Conservation (phyloP, 2,113 vertebrate species). For the Tinamus guttatus region DNA sequence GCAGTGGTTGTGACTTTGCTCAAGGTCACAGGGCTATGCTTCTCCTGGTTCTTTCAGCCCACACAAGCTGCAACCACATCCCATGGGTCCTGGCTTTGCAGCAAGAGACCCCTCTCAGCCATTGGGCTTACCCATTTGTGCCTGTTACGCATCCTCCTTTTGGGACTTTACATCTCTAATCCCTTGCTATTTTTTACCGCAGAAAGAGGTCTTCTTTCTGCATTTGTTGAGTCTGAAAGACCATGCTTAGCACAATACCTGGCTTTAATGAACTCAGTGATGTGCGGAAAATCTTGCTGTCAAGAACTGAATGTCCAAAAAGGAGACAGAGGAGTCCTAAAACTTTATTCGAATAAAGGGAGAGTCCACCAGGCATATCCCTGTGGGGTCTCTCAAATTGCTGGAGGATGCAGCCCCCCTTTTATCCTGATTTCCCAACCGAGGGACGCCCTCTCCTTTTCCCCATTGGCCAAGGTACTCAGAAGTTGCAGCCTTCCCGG, state of each 20-base stretch:
- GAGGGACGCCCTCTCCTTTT: too few species aligned
- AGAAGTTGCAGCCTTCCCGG: too few species aligned
- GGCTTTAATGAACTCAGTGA: not conserved
- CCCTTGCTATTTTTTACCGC: not conserved
- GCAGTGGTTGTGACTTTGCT: accelerated
- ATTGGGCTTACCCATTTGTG: not conserved
- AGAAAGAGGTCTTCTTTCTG: not conserved
- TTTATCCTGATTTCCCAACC: too few species aligned
- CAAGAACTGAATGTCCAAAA: too few species aligned
- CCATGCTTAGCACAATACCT: not conserved
- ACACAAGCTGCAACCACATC: accelerated
- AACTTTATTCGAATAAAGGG: too few species aligned
- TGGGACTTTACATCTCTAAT: not conserved
- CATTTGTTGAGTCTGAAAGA: not conserved
- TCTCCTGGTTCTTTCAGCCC: too few species aligned
- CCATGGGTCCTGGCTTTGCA: not conserved
- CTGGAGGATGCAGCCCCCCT: too few species aligned
- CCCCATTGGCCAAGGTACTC: too few species aligned
- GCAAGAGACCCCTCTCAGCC: accelerated
- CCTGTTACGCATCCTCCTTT: accelerated
- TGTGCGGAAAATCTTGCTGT: too few species aligned
- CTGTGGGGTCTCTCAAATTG: too few species aligned
- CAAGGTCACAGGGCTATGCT: not conserved
- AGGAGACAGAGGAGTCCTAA: too few species aligned
- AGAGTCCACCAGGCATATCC: too few species aligned